phyloP scores from a whole-genome alignment of 2,797 vertebrate genomes.

The Schizopygopsis malacanthus region DNA sequence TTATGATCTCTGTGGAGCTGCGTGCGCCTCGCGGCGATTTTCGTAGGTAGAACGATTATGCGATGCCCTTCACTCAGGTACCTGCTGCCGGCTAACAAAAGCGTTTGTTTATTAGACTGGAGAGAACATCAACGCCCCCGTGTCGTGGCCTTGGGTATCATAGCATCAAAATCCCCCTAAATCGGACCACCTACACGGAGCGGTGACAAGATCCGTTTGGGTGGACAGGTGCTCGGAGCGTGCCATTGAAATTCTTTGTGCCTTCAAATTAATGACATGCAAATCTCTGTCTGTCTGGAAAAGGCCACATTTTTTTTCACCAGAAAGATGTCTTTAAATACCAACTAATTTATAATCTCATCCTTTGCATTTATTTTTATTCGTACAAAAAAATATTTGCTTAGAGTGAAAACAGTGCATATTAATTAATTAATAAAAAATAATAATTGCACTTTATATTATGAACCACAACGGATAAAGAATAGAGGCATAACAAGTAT shows the following conservation, averaged over 20 bases:
- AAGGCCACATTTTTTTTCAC: conserved; percentile 18
- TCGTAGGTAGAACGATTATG: conserved; percentile 19
- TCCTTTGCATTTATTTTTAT: not conserved
- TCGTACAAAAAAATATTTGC: not conserved
- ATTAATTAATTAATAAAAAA: not conserved
- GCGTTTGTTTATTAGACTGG: conserved; percentile 33
- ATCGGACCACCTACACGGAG: conserved; percentile 20
- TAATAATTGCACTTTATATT: not conserved
- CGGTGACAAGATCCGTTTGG: conserved; percentile 37
- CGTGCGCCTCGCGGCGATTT: conserved; percentile 13
- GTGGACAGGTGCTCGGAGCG: conserved; percentile 40
- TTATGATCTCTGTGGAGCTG: conserved; percentile 64
- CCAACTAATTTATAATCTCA: not conserved
- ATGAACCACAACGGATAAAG: not conserved
- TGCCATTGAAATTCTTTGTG: conserved; percentile 17
- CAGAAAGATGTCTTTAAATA: not conserved
- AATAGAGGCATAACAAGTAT: not conserved
- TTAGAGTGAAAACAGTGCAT: not conserved
- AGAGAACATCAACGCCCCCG: conserved; percentile 35
- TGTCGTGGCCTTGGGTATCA: conserved; percentile 32
- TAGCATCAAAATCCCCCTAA: conserved; percentile 37
- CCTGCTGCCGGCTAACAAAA: conserved; percentile 28
- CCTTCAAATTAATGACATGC: conserved; percentile 34
- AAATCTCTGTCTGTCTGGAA: conserved; percentile 29
- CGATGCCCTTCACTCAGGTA: conserved; percentile 34